Evolutionary conservation across 2,797 vertebrate species (phyloP).

Genomic region (Sparidentex hasta): DNA sequence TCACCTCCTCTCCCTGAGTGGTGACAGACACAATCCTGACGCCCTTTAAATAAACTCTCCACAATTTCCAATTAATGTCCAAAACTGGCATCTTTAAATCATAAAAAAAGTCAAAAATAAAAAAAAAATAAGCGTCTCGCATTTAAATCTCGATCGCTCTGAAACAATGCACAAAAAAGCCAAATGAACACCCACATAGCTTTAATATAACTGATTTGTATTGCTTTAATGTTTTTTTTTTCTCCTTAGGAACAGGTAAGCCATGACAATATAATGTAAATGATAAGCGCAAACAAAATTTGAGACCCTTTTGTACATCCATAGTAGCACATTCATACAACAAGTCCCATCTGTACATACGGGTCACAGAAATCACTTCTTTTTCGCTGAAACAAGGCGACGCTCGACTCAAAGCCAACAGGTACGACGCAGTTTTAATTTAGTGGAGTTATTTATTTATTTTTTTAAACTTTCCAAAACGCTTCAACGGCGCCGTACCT

Average conservation of each 20-base stretch:
- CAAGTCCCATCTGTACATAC: slow-evolving; percentile 76
- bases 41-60: not conserved
- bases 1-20: not conserved
- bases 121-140: not conserved
- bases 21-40: not conserved
- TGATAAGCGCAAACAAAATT: slow-evolving; percentile 83
- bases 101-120: too few species aligned
- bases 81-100: too few species aligned
- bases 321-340: slow-evolving; percentile 76
- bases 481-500: slow-evolving; percentile 36
- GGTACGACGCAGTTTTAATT: slow-evolving; percentile 48
- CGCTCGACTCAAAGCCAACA: slow-evolving; percentile 73
- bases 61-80: too few species aligned
- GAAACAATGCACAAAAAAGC: not conserved
- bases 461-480: too few species aligned
- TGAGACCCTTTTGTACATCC: slow-evolving; percentile 86
- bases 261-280: slow-evolving; percentile 93
- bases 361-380: slow-evolving; percentile 60
- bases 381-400: slow-evolving; percentile 76
- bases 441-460: not conserved
- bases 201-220: slow-evolving; percentile 86
- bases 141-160: not conserved
- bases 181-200: slow-evolving; percentile 47
- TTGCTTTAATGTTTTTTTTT: slow-evolving; percentile 87
- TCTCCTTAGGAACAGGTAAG: slow-evolving; percentile 90